A percentile compares a stretch with the other conserved stretches of the same genome.
Conservation (phyloP, 2,113 vertebrate species). For the Nymphicus hollandicus region DNA sequence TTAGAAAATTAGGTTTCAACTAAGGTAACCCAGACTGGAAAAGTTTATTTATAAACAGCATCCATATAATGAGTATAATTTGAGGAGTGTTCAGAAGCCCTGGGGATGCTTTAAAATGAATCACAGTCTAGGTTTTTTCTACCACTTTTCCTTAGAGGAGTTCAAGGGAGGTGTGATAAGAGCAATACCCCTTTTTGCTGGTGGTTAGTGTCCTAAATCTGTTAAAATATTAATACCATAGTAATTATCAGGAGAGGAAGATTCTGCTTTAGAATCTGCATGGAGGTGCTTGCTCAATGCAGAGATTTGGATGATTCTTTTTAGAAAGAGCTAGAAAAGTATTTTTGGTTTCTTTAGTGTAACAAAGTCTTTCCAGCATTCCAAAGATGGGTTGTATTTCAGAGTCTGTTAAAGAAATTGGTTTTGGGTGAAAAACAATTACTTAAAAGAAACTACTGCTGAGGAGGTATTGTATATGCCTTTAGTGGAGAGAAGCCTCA, state of each 20-base stretch:
- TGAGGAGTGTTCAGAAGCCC: background rate
- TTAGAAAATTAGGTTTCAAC: background rate
- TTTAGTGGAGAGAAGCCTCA: background rate
- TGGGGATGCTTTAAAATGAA: background rate
- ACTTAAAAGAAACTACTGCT: background rate
- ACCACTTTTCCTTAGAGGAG: background rate
- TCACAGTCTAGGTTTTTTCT: background rate
- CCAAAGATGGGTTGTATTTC: background rate
- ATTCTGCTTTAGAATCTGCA: background rate
- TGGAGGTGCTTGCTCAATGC: background rate
- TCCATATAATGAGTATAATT: background rate
- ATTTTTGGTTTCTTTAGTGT: background rate
- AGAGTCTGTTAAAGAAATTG: background rate
- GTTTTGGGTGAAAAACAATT: background rate
- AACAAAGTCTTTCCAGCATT: background rate
- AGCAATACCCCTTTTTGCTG: background rate
- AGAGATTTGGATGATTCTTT: background rate
- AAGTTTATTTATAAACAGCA: background rate
- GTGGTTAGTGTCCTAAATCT: background rate
- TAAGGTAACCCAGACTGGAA: background rate
- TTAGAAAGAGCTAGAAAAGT: background rate
- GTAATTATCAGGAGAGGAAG: background rate
- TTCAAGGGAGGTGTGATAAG: background rate
- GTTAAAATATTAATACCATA: background rate
- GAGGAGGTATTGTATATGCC: background rate